Conservation (phyloP, 2,797 vertebrate genomes). For the Chanos chanos region DNA sequence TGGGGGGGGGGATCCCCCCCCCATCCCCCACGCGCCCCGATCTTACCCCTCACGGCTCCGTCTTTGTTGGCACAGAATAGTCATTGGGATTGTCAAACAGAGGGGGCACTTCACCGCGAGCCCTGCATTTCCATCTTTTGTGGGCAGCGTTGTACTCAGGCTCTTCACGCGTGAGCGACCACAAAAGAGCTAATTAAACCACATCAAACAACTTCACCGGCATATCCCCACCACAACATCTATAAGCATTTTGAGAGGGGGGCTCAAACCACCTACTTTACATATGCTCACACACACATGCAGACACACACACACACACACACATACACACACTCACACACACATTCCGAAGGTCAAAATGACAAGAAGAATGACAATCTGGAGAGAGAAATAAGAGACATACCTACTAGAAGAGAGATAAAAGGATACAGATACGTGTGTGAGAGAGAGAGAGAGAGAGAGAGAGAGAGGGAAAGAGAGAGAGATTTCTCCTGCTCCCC, state of each 20-base stretch:
- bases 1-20: constrained; percentile 12
- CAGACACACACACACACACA: neutral
- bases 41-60: constrained; percentile 17
- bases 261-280: neutral
- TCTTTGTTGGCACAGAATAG: constrained; percentile 14
- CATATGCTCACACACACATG: neutral
- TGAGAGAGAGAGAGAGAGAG: neutral
- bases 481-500: neutral
- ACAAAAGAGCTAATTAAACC: constrained; percentile 31
- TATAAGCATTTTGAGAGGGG: neutral
- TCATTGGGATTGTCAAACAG: constrained; percentile 27
- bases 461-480: neutral
- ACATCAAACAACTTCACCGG: constrained; percentile 20
- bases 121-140: constrained; percentile 15
- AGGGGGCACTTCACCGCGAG: constrained; percentile 9
- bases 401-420: no score
- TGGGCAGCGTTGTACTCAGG: constrained; percentile 7
- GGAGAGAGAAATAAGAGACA: no score
- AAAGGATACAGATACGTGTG: no score
- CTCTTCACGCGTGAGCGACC: constrained; percentile 9
- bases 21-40: constrained; percentile 29
- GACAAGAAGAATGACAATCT: neutral
- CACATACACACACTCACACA: constrained; percentile 1
- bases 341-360: neutral
- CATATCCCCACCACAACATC: constrained; percentile 2